These are phyloP conservation scores for Pachypsylla venusta DNA, from an alignment of 1,140 invertebrate genomes.

Conservation along the genomic window DNA sequence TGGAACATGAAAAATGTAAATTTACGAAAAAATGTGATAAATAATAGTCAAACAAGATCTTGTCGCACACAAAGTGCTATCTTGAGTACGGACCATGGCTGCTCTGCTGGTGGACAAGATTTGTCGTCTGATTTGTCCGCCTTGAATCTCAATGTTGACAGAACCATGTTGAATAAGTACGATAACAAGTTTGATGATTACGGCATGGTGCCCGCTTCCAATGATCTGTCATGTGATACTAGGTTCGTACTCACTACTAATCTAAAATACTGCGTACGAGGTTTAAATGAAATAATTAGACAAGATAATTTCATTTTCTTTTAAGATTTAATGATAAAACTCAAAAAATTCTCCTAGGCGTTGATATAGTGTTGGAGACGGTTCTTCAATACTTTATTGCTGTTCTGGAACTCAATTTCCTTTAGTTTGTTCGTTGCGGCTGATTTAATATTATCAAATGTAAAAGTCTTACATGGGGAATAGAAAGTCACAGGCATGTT, in stretches of 20 bases:
- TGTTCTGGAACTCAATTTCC: too few species aligned
- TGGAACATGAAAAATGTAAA: neutral
- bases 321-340: too few species aligned
- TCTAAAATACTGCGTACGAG: too few species aligned
- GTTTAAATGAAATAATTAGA: too few species aligned
- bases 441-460: too few species aligned
- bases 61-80: neutral
- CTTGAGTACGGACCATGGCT: neutral
- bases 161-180: neutral
- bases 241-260: neutral
- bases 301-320: too few species aligned
- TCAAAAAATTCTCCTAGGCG: too few species aligned
- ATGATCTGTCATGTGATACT: neutral
- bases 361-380: too few species aligned
- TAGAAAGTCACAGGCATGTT: too few species aligned
- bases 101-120: neutral
- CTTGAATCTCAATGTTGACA: neutral
- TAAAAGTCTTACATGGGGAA: too few species aligned
- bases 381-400: too few species aligned
- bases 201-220: neutral
- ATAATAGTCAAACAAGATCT: neutral
- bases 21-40: neutral
- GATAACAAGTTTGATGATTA: neutral
- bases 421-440: too few species aligned
- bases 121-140: neutral